Percentiles rank a stretch among this genome's conserved stretches.
Evolutionary conservation across 2,888 invertebrate species (phyloP).

Genomic region (Papilio demoleus): DNA sequence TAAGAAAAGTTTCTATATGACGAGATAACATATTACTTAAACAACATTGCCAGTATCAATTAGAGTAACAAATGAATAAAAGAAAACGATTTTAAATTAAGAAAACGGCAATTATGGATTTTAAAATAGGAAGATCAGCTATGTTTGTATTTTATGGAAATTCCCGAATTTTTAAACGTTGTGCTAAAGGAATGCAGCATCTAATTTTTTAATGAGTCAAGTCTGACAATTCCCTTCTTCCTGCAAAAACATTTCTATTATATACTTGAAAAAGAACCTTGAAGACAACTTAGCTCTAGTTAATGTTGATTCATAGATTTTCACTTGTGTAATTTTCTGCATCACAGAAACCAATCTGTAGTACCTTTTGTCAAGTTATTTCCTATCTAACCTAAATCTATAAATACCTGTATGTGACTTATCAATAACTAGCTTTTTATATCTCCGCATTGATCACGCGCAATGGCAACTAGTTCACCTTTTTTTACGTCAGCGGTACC

Average conservation of each 20-base stretch:
- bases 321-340: neutral
- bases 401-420: slow-evolving; percentile 31
- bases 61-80: neutral
- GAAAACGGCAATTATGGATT: no score
- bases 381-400: slow-evolving; percentile 2
- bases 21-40: neutral
- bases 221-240: neutral
- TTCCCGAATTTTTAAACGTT: neutral
- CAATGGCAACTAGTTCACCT: slow-evolving; percentile 55
- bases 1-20: neutral
- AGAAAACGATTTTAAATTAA: neutral
- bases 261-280: neutral
- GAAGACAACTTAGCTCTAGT: neutral
- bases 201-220: neutral
- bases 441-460: slow-evolving; percentile 43
- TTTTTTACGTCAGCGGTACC: slow-evolving; percentile 48
- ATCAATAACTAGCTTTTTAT: slow-evolving; percentile 31
- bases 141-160: neutral
- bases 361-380: neutral
- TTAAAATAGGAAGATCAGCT: no score
- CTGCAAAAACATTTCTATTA: neutral
- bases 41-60: neutral
- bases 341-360: neutral
- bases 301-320: neutral
- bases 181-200: neutral